Evolutionary conservation across 2,113 vertebrate genomes (phyloP).

Genomic region (Mustela lutreola): DNA sequence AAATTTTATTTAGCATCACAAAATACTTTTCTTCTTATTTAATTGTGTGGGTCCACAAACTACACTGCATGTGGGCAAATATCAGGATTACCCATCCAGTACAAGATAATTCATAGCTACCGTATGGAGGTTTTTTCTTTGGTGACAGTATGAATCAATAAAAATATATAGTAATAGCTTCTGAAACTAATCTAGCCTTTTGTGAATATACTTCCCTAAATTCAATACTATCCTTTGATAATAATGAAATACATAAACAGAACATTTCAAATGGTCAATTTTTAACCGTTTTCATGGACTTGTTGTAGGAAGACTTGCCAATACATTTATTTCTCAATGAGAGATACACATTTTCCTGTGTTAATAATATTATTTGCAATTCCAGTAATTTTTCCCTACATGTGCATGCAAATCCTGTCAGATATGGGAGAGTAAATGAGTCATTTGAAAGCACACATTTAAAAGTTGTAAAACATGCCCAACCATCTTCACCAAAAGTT

Average conservation of each 20-base stretch:
- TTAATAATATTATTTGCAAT: conserved; percentile 21
- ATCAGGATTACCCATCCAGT: neutral
- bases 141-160: neutral
- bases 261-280: conserved; percentile 24
- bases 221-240: neutral
- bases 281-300: neutral
- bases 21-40: conserved; percentile 23
- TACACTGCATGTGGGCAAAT: neutral
- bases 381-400: neutral
- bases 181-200: neutral
- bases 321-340: neutral
- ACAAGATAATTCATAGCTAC: neutral
- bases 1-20: conserved; percentile 4
- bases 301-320: neutral
- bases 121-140: neutral
- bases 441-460: conserved; percentile 37
- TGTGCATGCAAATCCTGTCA: neutral
- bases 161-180: neutral
- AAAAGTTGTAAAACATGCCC: neutral
- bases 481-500: neutral
- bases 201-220: neutral
- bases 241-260: neutral
- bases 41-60: neutral
- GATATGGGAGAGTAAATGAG: neutral
- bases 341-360: neutral